Evolutionary conservation across 92 coral and sea anemone genomes (phyloP), one percentile per base, ranked within the genome.

Genomic region (Phenganax marumi): DNA sequence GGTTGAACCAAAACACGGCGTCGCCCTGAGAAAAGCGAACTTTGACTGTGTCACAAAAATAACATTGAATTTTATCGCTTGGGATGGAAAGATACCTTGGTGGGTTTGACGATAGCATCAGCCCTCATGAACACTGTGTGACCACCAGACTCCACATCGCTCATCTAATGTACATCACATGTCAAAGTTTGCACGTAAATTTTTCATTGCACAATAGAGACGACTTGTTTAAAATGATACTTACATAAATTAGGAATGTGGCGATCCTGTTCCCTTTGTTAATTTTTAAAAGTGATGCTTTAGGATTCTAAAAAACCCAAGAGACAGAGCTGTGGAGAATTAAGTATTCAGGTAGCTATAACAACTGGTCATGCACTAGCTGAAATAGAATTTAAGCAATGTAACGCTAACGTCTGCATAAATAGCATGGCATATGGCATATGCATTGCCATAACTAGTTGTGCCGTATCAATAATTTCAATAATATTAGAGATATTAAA

Each of bases 221-320:
- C 3, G 16, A 19, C 3, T 14, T 56, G 63, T n/a, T 2, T 11
- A 12, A 43, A 12, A 83, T 50, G 9, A 26, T 19, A 93, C 97
- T 88, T 85, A 93, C 99, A 85, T 96, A 96, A 73, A 86, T 87
- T 23, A 96, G 84, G 6, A 88, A 85, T 21, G 99, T 92, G 14
- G 99, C 97, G 12, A 96, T 89, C 60, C 99, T 88, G 85, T 96
- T 93, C 3, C 99, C 93, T 76, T 81, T 86, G n/a, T 94, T 92
- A 76, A 87, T 77, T 63, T 58, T 78, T 75, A 92, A 55, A 71
- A 96, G 90, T 39, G 97, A 92, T 63, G 92, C 97, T 23, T 92
- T 87, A 9, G 91, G 90, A 93, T 95, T 70, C 61, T 76, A 80
- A 16, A 68, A 80, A 11, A 64, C 43, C 43, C 43, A 33, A 33